Percentiles rank a stretch among this genome's conserved stretches.
Evolutionary conservation across 2,113 vertebrate species (phyloP).

Genomic region (Chionomys nivalis): DNA sequence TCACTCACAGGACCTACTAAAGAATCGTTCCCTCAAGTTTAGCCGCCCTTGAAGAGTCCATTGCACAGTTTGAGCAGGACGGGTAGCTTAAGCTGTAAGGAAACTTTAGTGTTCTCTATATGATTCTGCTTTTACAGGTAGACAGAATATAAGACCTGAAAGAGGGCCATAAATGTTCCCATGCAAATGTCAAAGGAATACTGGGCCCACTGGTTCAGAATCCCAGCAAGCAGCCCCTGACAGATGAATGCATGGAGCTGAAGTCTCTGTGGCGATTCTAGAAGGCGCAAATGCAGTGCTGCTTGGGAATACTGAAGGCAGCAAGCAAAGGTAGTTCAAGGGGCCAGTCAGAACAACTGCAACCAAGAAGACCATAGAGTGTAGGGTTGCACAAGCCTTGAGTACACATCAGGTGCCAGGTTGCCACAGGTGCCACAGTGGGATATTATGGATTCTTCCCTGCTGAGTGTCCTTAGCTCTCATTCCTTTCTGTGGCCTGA

Average conservation of each 20-base stretch:
- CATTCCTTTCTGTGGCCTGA: background rate
- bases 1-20: no score
- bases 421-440: background rate
- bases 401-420: background rate
- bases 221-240: background rate
- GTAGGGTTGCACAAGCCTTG: no score
- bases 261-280: no score
- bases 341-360: fast-evolving
- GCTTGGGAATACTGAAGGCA: background rate
- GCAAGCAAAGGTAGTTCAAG: background rate
- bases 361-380: background rate
- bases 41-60: background rate
- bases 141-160: background rate
- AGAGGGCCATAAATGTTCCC: background rate
- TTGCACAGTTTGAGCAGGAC: no score
- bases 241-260: background rate
- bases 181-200: background rate
- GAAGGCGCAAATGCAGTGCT: background rate
- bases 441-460: background rate
- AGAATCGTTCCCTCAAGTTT: background rate
- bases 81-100: background rate
- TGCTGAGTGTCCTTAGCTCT: background rate
- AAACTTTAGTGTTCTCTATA: background rate
- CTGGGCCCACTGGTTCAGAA: background rate
- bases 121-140: background rate